Conservation (phyloP, 2,888 invertebrate species). For the Phytoseiulus persimilis region DNA sequence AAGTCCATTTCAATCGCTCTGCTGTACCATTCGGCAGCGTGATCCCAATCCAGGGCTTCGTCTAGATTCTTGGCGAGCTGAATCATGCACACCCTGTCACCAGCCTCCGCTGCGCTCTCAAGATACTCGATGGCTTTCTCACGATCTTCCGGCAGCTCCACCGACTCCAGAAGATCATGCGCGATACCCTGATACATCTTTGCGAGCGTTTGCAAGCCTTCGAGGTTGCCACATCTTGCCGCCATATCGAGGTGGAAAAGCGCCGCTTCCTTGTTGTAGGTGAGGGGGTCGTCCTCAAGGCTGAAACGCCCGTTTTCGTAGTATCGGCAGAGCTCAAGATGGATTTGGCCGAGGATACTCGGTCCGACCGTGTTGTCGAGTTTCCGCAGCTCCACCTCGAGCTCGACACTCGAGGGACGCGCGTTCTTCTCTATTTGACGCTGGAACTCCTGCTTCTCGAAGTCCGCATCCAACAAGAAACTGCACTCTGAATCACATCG, state of each 20-base stretch:
- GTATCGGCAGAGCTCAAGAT: constrained; percentile 56
- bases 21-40: constrained; percentile 52
- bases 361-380: constrained; percentile 45
- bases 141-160: constrained; percentile 48
- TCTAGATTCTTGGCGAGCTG: constrained; percentile 55
- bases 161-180: constrained; percentile 53
- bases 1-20: constrained; percentile 49
- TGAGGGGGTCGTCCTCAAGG: constrained; percentile 44
- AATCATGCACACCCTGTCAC: constrained; percentile 54
- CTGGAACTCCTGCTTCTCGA: constrained; percentile 44
- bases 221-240: constrained; percentile 54
- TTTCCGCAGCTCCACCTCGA: constrained; percentile 50
- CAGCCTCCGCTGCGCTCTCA: constrained; percentile 52
- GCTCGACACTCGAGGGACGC: constrained; percentile 51
- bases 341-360: constrained; percentile 48
- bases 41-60: constrained; percentile 51
- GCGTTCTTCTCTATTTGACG: constrained; percentile 47
- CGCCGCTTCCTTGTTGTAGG: constrained; percentile 54
- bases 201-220: constrained; percentile 54
- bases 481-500: constrained; percentile 41
- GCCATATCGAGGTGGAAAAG: constrained; percentile 55
- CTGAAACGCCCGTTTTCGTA: constrained; percentile 55
- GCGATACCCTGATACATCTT: constrained; percentile 53
- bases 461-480: constrained; percentile 12
- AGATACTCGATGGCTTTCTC: constrained; percentile 49